Evolutionary conservation across 1,140 invertebrate species (phyloP), one percentile per base, ranked within the genome.

Genomic region (Cotesia chilonis): DNA sequence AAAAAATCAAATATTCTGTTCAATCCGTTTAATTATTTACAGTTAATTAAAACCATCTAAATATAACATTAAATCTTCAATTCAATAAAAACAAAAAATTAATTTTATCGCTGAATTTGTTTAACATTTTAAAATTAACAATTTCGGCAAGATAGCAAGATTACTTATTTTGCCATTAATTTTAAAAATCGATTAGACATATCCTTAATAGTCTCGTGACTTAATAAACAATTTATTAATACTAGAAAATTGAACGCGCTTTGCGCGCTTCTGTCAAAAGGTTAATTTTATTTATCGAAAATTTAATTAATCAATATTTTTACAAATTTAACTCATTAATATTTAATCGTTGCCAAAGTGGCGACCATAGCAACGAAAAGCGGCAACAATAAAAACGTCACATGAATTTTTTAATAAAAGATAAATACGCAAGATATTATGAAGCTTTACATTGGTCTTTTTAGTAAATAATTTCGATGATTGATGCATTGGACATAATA

Each of bases 401-500:
- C 17, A 17, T 17, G 0, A 17, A 17, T 1, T 17, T 17, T 17
- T 17, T 17, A 17, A 17, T 17, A 17, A 17, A 17, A 17, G 17
- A 17, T 17, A 69, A 36, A 57, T 37, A 69, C 37, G 20, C n/a
- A 60, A 60, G 17, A 60, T 17, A 17, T 17, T 10, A 28, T 28
- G 9, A 41, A 41, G 57, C 17, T 70, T 47, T 60, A 70, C 55
- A 70, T 59, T 70, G 55, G 28, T 70, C 55, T 59, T 51, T 12
- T 60, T 20, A 70, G 68, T 54, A 70, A 70, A 41, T 41, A 60
- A 17, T 65, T 65, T 65, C 47, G 59, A 60, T 60, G 20, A 60
- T 35, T 6, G 9, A 60, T 60, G 4, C 20, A 28, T 20, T 35
- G 5, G 5, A 5, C 54, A 55, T 55, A 55, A 57, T 57, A 17